phyloP scores from a whole-genome alignment of 2,113 vertebrate species.

The Xenopus laevis region DNA sequence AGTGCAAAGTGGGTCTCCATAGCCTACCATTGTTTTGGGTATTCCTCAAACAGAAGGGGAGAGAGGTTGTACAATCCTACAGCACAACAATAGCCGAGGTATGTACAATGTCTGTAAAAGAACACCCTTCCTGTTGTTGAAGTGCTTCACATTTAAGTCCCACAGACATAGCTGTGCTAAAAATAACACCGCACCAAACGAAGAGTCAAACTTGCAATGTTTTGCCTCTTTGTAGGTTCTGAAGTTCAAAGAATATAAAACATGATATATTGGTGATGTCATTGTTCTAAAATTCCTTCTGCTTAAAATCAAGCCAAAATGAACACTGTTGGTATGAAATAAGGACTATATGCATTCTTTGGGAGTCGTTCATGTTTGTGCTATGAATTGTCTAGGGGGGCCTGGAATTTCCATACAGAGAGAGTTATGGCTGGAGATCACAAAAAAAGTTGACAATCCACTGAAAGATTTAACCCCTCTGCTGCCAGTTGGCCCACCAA shows the following conservation, averaged over 20 bases:
- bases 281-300: conserved; percentile 21
- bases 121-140: conserved; percentile 54
- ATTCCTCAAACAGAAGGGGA: conserved; percentile 18
- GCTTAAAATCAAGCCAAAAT: background rate
- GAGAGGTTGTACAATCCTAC: conserved; percentile 40
- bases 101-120: conserved; percentile 53
- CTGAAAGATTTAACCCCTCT: too few species aligned
- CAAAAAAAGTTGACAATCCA: too few species aligned
- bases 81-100: conserved; percentile 6
- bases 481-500: too few species aligned
- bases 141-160: conserved; percentile 51
- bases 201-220: background rate
- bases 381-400: conserved; percentile 12
- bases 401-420: background rate
- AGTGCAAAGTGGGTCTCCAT: too few species aligned
- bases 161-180: conserved; percentile 13
- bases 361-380: conserved; percentile 2
- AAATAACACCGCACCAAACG: background rate
- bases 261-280: conserved; percentile 5
- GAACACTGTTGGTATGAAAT: background rate
- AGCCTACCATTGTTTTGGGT: background rate
- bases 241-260: background rate
- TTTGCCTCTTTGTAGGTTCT: background rate
- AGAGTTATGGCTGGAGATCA: too few species aligned
- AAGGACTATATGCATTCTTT: conserved; percentile 3